A percentile compares a stretch with the other conserved stretches of the same genome.
Conservation (phyloP, 1,140 invertebrate species). For the Trissolcus basalis region DNA sequence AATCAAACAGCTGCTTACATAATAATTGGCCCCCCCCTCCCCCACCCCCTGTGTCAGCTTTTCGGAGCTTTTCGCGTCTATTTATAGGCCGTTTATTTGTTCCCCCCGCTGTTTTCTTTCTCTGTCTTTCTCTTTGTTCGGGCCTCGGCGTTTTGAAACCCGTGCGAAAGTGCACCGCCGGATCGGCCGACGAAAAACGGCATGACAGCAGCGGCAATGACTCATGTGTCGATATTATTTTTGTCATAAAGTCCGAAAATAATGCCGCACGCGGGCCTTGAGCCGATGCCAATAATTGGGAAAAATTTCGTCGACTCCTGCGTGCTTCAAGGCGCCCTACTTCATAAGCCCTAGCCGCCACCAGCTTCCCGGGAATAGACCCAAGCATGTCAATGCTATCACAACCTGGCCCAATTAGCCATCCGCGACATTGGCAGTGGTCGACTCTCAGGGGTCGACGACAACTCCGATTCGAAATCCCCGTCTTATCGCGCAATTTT, state of each 20-base stretch:
- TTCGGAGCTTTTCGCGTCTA: no score
- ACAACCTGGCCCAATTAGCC: conserved; percentile 19
- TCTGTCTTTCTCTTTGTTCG: no score
- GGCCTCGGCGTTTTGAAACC: no score
- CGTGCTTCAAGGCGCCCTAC: conserved; percentile 63
- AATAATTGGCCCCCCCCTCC: no score
- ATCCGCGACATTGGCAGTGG: conserved; percentile 41
- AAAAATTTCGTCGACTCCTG: conserved; percentile 63
- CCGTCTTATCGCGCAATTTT: no score
- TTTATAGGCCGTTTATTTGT: no score
- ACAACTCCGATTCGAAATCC: no score
- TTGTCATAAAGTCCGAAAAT: conserved; percentile 73
- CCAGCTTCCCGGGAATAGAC: conserved; percentile 51
- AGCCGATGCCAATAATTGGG: conserved; percentile 72
- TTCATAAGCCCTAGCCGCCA: conserved; percentile 30
- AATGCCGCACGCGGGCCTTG: conserved; percentile 69
- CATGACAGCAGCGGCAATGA: conserved; percentile 22
- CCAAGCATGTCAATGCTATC: conserved; percentile 51
- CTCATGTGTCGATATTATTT: conserved; percentile 70
- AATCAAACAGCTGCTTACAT: no score
- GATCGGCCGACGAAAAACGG: no score
- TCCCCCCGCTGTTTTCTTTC: no score
- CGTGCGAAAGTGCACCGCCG: no score
- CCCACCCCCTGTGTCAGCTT: no score
- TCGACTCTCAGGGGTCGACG: conserved; percentile 13